Evolutionary conservation across 2,113 vertebrate species (phyloP), one percentile per base, ranked within the genome.

Genomic region (Pomatorhinus ruficollis): DNA sequence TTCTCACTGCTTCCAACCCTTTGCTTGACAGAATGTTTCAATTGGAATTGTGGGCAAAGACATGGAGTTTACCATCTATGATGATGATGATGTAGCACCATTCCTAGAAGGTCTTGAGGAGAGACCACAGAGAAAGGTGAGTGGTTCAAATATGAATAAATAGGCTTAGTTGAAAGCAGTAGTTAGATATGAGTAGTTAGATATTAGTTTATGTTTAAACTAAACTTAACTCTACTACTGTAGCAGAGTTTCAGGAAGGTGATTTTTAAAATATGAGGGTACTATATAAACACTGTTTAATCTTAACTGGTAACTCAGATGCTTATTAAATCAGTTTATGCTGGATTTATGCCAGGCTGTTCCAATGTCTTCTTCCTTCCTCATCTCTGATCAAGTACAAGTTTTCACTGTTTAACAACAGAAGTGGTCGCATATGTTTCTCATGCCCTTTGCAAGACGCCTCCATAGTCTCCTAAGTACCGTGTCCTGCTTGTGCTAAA

Each of bases 51-150:
- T 99, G 97, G 99, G 99, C 20, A 99, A 99, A 96, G 99, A 99
- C 19, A 98, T 99, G 98, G 99, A 99, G 97, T 99, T 99, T 81
- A 99, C 97, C 27, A 99, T 99, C 95, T 99, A 99, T 61, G 99
- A 99, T 6, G 99, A 99, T n/a, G 98, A 99, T 64, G 99, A 99
- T 1, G 99, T 99, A 30, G 98, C 99, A 49, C 96, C 98, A 4
- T 99, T 99, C 98, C 98, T 99, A 92, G 99, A 99, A 96, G 99
- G 99, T 31, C 98, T 99, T 92, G 99, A 99, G 98, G 99, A 99
- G 97, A 98, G 99, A 83, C 99, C 99, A 10, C 99, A 99, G 97
- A 99, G 99, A 97, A 99, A 99, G 99, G 99, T 99, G 91, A 74
- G 57, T 88, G 33, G 3, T 42, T 80, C 80, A 56, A 63, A 27